Evolutionary conservation across 2,888 invertebrate genomes (phyloP), one percentile per base, ranked within the genome.

Genomic region (Campoletis raptor): DNA sequence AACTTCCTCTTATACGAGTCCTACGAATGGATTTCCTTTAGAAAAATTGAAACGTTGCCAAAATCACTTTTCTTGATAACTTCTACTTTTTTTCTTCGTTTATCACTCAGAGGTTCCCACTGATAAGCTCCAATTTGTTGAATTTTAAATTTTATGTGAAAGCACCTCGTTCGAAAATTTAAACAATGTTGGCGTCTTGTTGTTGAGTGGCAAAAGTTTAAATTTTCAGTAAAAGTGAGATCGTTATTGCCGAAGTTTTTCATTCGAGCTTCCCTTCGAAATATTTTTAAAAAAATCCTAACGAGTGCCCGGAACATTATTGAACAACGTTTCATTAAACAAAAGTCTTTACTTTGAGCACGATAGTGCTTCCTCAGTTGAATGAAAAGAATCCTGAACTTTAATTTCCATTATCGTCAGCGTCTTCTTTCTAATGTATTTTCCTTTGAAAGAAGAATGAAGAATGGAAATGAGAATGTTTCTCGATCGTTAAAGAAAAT

Each of bases 21-120:
- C 36, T 70, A 48, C 66, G 24, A 57, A 61, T 40, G 72, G 18
- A 73, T 64, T 57, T n/a, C 72, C 8, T 30, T 24, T 18, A 52
- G 37, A 54, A 40, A 52, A 57, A 72, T 76, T 67, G 79, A 82
- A 67, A 67, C 80, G 42, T 74, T 85, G 57, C 61, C 57, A 80
- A 80, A 80, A 86, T 86, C 45, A 80, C 48, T 82, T 79, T 85
- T 83, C 70, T 57, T 48, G 61, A 40, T 61, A 18, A 24, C 45
- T 15, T 8, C 12, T 8, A 30, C 18, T 37, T 57, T 40, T 40
- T 21, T 15, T 21, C 4, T 52, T 42, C 70, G 18, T 45, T 78
- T 30, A 54, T 80, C 7, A 21, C 6, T 61, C 21, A 2, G 15
- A 66, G n/a, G 24, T n/a, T 61, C 12, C 21, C 9, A 45, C 15